Conservation (phyloP, 2,797 vertebrate genomes). For the Xerus rutilus region DNA sequence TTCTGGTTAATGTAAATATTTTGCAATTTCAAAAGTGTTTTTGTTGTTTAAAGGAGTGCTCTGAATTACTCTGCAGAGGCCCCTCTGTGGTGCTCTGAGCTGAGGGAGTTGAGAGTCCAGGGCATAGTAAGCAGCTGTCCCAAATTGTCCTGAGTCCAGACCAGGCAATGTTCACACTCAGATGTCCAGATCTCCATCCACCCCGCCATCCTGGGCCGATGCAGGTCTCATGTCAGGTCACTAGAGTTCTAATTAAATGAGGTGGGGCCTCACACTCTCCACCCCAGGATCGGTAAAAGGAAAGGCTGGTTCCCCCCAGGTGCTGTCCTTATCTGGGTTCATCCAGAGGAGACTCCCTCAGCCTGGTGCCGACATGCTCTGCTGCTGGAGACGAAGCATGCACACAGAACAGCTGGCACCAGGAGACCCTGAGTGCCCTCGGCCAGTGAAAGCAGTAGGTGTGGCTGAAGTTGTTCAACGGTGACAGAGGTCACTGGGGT, state of each 20-base stretch:
- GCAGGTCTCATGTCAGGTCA: no score
- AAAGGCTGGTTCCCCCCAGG: not conserved
- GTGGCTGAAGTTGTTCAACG: rapidly evolving
- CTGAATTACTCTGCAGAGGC: not conserved
- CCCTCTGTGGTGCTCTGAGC: not conserved
- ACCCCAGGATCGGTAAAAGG: not conserved
- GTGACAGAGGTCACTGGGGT: not conserved
- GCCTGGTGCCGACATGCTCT: rapidly evolving
- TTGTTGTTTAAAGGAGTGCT: not conserved
- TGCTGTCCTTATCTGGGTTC: rapidly evolving
- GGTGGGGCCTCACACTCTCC: not conserved
- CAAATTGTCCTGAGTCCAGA: not conserved
- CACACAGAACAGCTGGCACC: rapidly evolving
- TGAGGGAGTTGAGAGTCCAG: not conserved
- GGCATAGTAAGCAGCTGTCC: no score
- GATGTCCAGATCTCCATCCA: not conserved
- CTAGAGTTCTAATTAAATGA: not conserved
- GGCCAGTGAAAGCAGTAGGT: not conserved
- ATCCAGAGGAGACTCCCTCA: no score
- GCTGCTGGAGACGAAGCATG: rapidly evolving
- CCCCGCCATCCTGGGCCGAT: no score
- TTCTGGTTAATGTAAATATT: conserved; percentile 1
- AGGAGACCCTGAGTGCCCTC: rapidly evolving
- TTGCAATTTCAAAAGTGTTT: not conserved
- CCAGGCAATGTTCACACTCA: rapidly evolving